A percentile compares a stretch with the other conserved stretches of the same genome.
These are phyloP conservation scores for Coranthus polyacanthus DNA, from an alignment of 2,797 vertebrate species.

Conservation along the genomic window DNA sequence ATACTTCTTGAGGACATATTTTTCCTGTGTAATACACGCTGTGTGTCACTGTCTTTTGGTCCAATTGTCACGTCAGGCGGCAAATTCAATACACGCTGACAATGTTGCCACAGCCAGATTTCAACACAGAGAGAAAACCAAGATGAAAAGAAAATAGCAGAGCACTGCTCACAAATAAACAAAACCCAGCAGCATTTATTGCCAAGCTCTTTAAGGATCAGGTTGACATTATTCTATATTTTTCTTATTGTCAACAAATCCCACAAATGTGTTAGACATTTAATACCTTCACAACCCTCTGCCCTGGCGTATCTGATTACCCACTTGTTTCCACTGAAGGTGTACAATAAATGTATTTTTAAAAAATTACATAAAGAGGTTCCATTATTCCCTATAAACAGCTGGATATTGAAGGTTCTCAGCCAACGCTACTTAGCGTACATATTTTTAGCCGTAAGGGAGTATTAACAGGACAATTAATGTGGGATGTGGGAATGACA, in stretches of 20 bases:
- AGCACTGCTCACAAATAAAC: slow-evolving; percentile 16
- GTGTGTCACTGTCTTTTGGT: slow-evolving; percentile 31
- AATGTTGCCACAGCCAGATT: slow-evolving; percentile 26
- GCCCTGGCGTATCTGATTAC: no score
- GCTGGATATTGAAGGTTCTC: no score
- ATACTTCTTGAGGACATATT: slow-evolving; percentile 6
- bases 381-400: no score
- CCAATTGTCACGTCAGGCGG: slow-evolving; percentile 41
- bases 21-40: slow-evolving; percentile 10
- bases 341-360: no score
- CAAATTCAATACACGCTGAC: slow-evolving; percentile 40
- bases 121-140: slow-evolving; percentile 14
- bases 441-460: no score
- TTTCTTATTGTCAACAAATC: not conserved
- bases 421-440: no score
- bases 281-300: not conserved
- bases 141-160: slow-evolving; percentile 29
- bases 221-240: not conserved
- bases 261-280: not conserved
- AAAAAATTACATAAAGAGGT: no score
- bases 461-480: no score
- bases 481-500: no score
- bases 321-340: no score
- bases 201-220: not conserved
- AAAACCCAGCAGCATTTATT: slow-evolving; percentile 3